phyloP scores from a whole-genome alignment of 2,888 invertebrate genomes.

The Lasioglossum marginatum region DNA sequence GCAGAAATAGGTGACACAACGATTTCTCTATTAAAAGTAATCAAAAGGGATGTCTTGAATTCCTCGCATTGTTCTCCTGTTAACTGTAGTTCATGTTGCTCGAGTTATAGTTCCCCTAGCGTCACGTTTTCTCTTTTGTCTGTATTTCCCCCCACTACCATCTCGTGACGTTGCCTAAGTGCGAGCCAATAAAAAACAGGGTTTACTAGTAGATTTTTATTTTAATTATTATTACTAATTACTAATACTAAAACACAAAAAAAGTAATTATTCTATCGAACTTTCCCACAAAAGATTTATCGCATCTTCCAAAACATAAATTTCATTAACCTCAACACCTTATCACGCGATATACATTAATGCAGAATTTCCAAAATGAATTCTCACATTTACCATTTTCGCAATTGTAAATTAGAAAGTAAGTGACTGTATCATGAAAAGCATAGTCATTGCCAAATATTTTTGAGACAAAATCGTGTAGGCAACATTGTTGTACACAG shows the following conservation, averaged over 20 bases:
- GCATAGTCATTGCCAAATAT: no score
- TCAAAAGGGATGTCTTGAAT: background rate
- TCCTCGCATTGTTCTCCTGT: background rate
- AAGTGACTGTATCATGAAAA: no score
- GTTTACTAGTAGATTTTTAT: background rate
- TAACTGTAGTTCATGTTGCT: background rate
- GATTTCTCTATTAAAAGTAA: conserved; percentile 19
- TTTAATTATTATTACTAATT: no score
- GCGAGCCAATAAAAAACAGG: background rate
- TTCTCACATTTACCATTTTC: background rate
- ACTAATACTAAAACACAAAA: no score
- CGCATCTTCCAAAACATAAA: no score
- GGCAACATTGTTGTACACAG: background rate
- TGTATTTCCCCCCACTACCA: background rate
- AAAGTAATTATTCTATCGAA: no score
- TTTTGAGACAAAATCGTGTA: no score
- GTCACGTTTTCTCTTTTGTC: background rate
- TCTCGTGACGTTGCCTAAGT: background rate
- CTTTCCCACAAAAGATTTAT: no score
- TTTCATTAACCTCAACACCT: no score
- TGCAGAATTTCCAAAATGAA: background rate
- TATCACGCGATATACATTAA: no score
- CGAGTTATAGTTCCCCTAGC: background rate
- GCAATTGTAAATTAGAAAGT: background rate
- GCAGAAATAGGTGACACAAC: background rate